Evolutionary conservation across 2,888 invertebrate species (phyloP).

Genomic region (Acleris sparsana): DNA sequence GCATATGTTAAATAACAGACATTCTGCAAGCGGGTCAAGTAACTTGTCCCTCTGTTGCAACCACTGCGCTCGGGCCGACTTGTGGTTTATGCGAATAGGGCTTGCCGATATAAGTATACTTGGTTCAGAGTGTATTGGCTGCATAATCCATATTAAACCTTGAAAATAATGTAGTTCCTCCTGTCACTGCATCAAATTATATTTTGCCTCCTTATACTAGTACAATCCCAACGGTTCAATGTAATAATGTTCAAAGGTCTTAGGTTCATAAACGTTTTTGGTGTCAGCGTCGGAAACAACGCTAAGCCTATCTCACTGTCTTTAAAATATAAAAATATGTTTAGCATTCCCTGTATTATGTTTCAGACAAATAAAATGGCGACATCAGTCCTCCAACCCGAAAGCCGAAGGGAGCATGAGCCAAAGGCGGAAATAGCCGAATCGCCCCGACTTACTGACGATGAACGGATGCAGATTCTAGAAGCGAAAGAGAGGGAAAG

Average conservation of each 20-base stretch:
- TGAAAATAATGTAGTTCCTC: too few relatives aligned
- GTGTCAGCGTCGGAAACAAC: too few relatives aligned
- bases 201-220: too few relatives aligned
- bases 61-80: neutral
- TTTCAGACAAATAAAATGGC: conserved; percentile 65
- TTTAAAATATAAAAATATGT: neutral
- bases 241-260: too few relatives aligned
- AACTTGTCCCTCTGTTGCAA: conserved; percentile 17
- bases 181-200: too few relatives aligned
- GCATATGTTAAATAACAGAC: conserved; percentile 22
- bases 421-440: conserved; percentile 61
- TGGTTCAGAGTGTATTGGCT: too few relatives aligned
- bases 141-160: too few relatives aligned
- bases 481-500: conserved; percentile 72
- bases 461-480: conserved; percentile 61
- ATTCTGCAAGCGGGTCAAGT: conserved; percentile 26
- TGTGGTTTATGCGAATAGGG: conserved; percentile 9
- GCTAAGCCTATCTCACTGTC: neutral
- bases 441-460: conserved; percentile 64
- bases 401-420: conserved; percentile 67
- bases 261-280: too few relatives aligned
- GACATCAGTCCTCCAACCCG: conserved; percentile 76
- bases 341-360: conserved; percentile 17
- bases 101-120: neutral
- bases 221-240: too few relatives aligned